Evolutionary conservation across 2,113 vertebrate genomes (phyloP).

Genomic region (Rhinolophus sinicus): DNA sequence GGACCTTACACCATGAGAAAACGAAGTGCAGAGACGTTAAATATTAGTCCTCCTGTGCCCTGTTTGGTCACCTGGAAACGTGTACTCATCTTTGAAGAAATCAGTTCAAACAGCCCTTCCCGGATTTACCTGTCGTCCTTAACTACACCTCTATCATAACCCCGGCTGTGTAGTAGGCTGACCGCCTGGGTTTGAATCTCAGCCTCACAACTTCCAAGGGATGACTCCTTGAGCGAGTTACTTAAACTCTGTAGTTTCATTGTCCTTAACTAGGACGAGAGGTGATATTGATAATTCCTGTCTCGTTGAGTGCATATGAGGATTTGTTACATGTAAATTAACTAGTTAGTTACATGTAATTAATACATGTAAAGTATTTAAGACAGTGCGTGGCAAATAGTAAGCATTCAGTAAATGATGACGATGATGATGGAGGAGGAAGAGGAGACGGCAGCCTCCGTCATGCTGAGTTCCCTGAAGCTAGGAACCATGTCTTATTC

Average conservation of each 20-base stretch:
- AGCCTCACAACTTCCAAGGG: background rate
- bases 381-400: background rate
- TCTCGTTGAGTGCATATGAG: background rate
- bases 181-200: background rate
- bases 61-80: background rate
- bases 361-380: background rate
- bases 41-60: background rate
- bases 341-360: background rate
- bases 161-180: fast-evolving
- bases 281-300: background rate
- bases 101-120: background rate
- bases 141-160: fast-evolving
- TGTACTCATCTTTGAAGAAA: background rate
- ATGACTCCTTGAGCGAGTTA: background rate
- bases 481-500: background rate
- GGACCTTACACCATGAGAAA: background rate
- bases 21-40: background rate
- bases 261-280: background rate
- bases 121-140: background rate
- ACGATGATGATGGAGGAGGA: too few relatives aligned
- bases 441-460: fast-evolving
- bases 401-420: background rate
- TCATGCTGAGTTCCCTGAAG: background rate
- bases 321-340: background rate
- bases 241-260: background rate